Conservation (phyloP, 2,113 vertebrate genomes). For the Nasalis larvatus region DNA sequence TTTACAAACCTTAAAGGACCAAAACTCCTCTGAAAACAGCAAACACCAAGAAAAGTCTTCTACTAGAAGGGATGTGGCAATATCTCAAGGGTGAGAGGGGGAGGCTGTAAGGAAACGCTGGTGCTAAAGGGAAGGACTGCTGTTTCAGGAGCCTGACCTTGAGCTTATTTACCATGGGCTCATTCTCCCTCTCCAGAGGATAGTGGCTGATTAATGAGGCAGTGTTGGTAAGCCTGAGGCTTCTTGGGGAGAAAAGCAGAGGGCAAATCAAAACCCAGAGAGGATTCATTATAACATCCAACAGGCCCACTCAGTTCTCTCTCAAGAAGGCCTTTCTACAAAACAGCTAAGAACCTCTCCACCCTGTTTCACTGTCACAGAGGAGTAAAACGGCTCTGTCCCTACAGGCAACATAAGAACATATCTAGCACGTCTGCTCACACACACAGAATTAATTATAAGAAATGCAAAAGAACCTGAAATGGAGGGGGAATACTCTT, state of each 20-base stretch:
- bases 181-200: conserved; percentile 51
- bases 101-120: not conserved
- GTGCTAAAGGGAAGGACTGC: not conserved
- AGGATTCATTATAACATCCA: conserved; percentile 55
- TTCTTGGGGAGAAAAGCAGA: conserved; percentile 64
- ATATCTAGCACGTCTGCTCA: not conserved
- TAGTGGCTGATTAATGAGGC: conserved; percentile 53
- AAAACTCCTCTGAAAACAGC: conserved; percentile 19
- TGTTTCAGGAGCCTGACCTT: conserved; percentile 12
- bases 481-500: not conserved
- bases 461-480: conserved; percentile 12
- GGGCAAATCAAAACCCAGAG: conserved; percentile 60
- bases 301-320: conserved; percentile 44
- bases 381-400: conserved; percentile 37
- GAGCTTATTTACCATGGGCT: not conserved
- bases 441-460: conserved; percentile 32
- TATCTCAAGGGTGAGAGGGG: not conserved
- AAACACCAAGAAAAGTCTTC: not conserved
- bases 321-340: conserved; percentile 52
- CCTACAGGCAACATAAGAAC: conserved; percentile 5
- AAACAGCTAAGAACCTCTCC: conserved; percentile 61
- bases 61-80: not conserved
- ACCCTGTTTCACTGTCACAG: conserved; percentile 43
- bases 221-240: conserved; percentile 24
- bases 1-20: conserved; percentile 16